Percentiles rank a stretch among this genome's conserved stretches.
Conservation (phyloP, 2,797 vertebrate genomes). For the Notoglanidium macrostoma region DNA sequence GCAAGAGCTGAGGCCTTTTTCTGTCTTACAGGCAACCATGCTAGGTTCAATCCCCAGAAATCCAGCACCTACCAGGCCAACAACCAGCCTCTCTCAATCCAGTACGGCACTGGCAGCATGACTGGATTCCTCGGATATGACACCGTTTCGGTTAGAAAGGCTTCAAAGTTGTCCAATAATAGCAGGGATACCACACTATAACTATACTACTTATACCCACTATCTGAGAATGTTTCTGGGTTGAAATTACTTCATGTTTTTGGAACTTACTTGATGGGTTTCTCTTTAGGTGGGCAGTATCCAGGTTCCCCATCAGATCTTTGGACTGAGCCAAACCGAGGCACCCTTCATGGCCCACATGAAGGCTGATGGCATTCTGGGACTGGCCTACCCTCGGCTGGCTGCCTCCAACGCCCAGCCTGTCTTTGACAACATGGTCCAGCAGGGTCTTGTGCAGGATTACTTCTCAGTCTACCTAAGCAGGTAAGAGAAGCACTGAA, state of each 20-base stretch:
- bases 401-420: conserved; percentile 62
- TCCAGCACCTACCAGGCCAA: conserved; percentile 60
- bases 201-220: no score
- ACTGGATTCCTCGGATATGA: conserved; percentile 66
- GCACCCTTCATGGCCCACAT: conserved; percentile 70
- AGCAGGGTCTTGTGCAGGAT: conserved; percentile 59
- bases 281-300: conserved; percentile 66
- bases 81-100: conserved; percentile 55
- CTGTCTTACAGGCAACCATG: conserved; percentile 52
- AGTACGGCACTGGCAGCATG: conserved; percentile 73
- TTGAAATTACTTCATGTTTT: background rate
- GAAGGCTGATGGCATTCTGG: conserved; percentile 69
- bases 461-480: conserved; percentile 71
- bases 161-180: background rate
- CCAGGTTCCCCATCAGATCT: conserved; percentile 66
- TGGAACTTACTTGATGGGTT: background rate
- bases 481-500: conserved; percentile 6
- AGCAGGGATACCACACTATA: background rate
- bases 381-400: conserved; percentile 65
- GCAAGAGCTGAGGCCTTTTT: background rate
- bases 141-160: conserved; percentile 61
- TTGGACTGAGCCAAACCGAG: conserved; percentile 70
- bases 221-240: background rate
- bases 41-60: conserved; percentile 60
- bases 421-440: conserved; percentile 70